Conservation (phyloP, 2,888 invertebrate species). For the Saturnia japonica region DNA sequence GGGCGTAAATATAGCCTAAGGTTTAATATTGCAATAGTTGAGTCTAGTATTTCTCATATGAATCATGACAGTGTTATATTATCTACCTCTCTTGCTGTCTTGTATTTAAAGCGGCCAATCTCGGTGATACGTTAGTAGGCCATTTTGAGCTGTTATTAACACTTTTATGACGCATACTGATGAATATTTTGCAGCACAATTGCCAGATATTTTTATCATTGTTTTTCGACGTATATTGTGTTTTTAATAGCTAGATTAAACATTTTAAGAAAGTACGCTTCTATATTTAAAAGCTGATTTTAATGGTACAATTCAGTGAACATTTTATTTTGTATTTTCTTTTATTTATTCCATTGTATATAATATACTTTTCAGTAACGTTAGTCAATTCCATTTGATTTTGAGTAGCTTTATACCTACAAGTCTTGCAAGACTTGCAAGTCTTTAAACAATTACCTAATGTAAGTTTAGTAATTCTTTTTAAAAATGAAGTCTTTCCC, state of each 20-base stretch:
- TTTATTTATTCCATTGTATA: neutral
- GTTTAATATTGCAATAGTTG: neutral
- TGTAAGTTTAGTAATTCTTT: no score
- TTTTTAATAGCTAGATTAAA: neutral
- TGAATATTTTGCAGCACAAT: neutral
- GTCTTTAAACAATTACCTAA: no score
- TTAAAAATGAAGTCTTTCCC: no score
- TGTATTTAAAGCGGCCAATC: neutral
- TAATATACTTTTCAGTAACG: neutral
- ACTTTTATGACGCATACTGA: neutral
- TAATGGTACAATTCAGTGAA: neutral
- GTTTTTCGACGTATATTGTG: neutral
- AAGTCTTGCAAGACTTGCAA: neutral
- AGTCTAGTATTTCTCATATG: slow-evolving; percentile 7
- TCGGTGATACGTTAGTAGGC: neutral
- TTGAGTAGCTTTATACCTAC: neutral
- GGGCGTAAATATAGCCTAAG: neutral
- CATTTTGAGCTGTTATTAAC: neutral
- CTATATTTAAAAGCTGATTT: neutral
- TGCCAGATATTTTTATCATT: neutral
- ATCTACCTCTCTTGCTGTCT: neutral
- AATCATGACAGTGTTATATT: neutral
- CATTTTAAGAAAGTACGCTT: neutral
- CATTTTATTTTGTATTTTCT: neutral
- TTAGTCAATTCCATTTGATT: neutral